Evolutionary conservation across 1,140 invertebrate genomes (phyloP), one percentile per base, ranked within the genome.

Genomic region (Fopius arisanus): DNA sequence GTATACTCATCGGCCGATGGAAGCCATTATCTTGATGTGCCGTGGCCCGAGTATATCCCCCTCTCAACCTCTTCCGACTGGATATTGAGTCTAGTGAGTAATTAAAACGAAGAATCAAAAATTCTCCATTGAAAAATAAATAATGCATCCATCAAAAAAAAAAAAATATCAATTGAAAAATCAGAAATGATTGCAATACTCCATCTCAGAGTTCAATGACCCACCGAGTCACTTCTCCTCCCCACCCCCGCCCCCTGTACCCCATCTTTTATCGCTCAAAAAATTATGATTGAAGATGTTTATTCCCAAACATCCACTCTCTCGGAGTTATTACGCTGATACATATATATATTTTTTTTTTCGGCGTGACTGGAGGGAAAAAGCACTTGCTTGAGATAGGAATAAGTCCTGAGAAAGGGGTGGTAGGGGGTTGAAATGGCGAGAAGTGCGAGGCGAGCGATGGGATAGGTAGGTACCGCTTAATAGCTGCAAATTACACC

Each of bases 401-500:
- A 59, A 68, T 28, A 54, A 37, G 48, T 31, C 23, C 37, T 48
- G 10, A 63, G 51, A 40, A 63, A 40, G 37, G 43, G 21, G 26
- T 19, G 16, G 28, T 9, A 48, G 48, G 51, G 26, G 54, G 69
- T 62, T 31, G 19, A 33, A 41, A 70, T 40, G 70, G n/a, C 31
- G 75, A 72, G 68, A 70, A 68, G 62, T 40, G 68, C 14, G 21
- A 54, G 33, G 16, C 28, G 65, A 66, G 43, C 21, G 62, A 54
- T 41, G 66, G 66, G 74, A 74, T 76, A 74, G 72, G 76, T 76
- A 77, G 74, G 79, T 71, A 75, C 79, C 77, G 78, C 78, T 82
- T 83, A 85, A 84, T 84, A 81, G 82, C 81, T 78, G 79, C 81
- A 83, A 84, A 83, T 85, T 83, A 84, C 78, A 77, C 81, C 82